Conservation (phyloP, 2,797 vertebrate species). For the Poeciliopsis gracilis region DNA sequence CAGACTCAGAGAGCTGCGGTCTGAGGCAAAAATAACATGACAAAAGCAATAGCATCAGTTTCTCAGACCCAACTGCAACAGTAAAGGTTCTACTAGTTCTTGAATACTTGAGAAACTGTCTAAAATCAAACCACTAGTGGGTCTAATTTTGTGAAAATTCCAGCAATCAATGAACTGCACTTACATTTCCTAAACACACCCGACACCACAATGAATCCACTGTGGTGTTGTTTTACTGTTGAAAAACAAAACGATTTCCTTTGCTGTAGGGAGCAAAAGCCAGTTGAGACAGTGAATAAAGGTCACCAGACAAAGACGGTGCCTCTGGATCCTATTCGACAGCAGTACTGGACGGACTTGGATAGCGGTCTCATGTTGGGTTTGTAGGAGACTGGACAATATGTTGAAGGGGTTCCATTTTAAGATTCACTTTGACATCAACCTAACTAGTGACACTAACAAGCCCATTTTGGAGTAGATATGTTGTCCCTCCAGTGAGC, state of each 20-base stretch:
- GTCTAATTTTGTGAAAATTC: neutral
- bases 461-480: neutral
- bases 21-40: slow-evolving; percentile 1
- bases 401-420: neutral
- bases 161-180: neutral
- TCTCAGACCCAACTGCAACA: neutral
- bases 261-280: neutral
- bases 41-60: neutral
- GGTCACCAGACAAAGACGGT: neutral
- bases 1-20: neutral
- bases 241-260: neutral
- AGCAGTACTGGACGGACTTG: neutral
- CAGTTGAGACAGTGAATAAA: neutral
- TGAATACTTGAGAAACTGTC: neutral
- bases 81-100: neutral
- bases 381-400: neutral
- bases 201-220: neutral
- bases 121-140: neutral
- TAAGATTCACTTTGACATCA: neutral
- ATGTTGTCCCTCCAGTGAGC: neutral
- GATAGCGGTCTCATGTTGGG: neutral
- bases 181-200: neutral
- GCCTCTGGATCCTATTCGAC: neutral
- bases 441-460: neutral
- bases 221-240: neutral